phyloP scores from a whole-genome alignment of 2,113 vertebrate genomes.

The Sebastes fasciatus region DNA sequence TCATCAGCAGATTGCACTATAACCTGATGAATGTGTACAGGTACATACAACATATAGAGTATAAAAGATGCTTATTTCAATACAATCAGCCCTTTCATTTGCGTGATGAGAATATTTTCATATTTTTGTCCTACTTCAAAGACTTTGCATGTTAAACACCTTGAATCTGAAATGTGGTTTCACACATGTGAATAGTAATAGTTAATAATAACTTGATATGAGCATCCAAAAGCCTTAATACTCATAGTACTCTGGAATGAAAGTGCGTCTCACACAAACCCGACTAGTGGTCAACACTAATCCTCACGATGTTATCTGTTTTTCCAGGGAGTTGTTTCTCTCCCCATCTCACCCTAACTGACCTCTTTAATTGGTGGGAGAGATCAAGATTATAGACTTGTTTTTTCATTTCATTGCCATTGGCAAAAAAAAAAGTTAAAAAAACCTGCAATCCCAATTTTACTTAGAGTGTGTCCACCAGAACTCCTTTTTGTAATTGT shows the following conservation, averaged over 20 bases:
- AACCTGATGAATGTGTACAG: neutral
- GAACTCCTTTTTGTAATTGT: neutral
- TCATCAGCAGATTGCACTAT: neutral
- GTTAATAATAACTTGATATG: constrained; percentile 12
- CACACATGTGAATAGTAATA: neutral
- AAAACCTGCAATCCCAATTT: neutral
- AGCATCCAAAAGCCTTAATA: constrained; percentile 32
- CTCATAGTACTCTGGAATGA: constrained; percentile 2
- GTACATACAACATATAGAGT: neutral
- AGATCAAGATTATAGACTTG: constrained; percentile 30
- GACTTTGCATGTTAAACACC: neutral
- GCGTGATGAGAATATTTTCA: neutral
- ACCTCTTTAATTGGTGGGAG: constrained; percentile 21
- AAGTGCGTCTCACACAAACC: constrained; percentile 27
- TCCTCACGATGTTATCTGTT: constrained; percentile 45
- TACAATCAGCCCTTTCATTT: neutral
- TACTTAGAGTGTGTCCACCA: neutral
- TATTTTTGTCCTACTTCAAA: neutral
- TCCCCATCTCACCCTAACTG: constrained; percentile 19
- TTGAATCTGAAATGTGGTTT: neutral
- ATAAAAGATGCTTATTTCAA: neutral
- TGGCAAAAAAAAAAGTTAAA: neutral
- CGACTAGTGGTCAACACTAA: constrained; percentile 21
- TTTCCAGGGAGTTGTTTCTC: constrained; percentile 27
- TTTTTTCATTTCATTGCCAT: constrained; percentile 12